These are phyloP conservation scores for Drosophila triauraria DNA, from an alignment of 1,140 invertebrate species.

Conservation along the genomic window DNA sequence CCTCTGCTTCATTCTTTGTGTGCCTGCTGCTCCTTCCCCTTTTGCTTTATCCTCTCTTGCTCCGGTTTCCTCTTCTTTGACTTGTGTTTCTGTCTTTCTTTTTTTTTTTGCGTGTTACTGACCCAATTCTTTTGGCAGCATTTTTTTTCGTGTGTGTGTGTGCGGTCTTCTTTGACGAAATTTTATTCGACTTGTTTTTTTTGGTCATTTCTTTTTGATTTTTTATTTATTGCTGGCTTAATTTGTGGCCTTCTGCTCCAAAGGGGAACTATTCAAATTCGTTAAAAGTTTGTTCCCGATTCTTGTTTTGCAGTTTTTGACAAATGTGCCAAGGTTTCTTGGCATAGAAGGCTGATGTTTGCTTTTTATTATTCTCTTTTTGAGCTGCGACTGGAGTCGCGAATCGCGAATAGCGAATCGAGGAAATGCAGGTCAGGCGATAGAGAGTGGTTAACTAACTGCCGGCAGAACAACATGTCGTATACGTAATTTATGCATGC, in stretches of 20 bases:
- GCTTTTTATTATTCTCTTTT: constrained; percentile 7
- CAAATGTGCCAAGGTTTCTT: constrained; percentile 68
- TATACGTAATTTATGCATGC: constrained; percentile 82
- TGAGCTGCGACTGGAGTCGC: constrained; percentile 31
- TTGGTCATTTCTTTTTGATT: constrained; percentile 79
- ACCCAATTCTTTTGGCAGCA: constrained; percentile 74
- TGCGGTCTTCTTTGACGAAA: constrained; percentile 53
- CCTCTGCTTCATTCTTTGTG: constrained; percentile 16
- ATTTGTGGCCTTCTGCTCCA: constrained; percentile 62
- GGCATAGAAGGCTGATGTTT: neutral
- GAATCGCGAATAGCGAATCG: constrained; percentile 7
- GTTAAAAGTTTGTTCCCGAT: constrained; percentile 17
- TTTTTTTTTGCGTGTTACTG: constrained; percentile 76
- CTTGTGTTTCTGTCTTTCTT: constrained; percentile 36
- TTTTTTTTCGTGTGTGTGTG: constrained; percentile 21
- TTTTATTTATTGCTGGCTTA: constrained; percentile 80
- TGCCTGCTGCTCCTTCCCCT: constrained; percentile 41
- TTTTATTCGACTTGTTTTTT: constrained; percentile 39
- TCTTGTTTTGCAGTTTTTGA: constrained; percentile 39
- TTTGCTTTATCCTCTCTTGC: constrained; percentile 16
- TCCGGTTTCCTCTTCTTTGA: constrained; percentile 20
- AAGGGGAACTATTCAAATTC: constrained; percentile 64
- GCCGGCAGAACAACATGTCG: constrained; percentile 59
- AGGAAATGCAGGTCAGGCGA: constrained; percentile 57
- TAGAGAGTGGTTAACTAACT: constrained; percentile 31